Conservation (phyloP, 2,888 invertebrate species). For the Atrina japonica region DNA sequence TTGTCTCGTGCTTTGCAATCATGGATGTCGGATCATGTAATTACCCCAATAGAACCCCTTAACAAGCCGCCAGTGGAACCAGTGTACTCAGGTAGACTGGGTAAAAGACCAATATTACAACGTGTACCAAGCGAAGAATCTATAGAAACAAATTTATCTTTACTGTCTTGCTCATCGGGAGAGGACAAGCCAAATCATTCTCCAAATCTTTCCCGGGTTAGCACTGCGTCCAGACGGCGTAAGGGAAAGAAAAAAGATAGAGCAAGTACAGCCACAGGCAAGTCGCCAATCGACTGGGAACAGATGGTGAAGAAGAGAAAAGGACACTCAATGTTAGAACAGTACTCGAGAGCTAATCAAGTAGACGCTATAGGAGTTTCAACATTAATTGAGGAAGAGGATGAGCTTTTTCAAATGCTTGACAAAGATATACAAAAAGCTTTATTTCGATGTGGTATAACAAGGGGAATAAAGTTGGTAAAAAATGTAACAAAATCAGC, state of each 20-base stretch:
- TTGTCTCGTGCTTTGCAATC: conserved; percentile 60
- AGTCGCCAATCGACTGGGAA: conserved; percentile 55
- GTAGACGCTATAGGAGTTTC: conserved; percentile 37
- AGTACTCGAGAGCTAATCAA: conserved; percentile 54
- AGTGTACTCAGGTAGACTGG: conserved; percentile 65
- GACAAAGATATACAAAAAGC: conserved; percentile 57
- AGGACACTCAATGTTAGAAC: conserved; percentile 51
- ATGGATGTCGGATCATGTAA: conserved; percentile 67
- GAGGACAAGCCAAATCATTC: conserved; percentile 8
- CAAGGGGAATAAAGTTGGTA: conserved; percentile 47
- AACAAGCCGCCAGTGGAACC: conserved; percentile 57
- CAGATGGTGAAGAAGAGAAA: conserved; percentile 47
- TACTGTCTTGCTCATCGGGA: conserved; percentile 59
- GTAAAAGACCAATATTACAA: conserved; percentile 48
- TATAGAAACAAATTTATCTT: conserved; percentile 61
- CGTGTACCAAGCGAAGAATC: conserved; percentile 66
- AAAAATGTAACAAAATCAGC: conserved; percentile 52
- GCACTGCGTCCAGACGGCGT: conserved; percentile 18
- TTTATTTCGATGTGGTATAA: conserved; percentile 47
- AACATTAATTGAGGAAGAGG: conserved; percentile 49
- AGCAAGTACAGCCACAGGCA: conserved; percentile 34
- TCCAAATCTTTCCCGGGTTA: not conserved
- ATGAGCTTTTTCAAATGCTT: conserved; percentile 51
- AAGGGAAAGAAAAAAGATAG: conserved; percentile 1
- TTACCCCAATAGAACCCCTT: conserved; percentile 54